phyloP scores from a whole-genome alignment of 2,797 vertebrate species.

The Galaxias olidus region DNA sequence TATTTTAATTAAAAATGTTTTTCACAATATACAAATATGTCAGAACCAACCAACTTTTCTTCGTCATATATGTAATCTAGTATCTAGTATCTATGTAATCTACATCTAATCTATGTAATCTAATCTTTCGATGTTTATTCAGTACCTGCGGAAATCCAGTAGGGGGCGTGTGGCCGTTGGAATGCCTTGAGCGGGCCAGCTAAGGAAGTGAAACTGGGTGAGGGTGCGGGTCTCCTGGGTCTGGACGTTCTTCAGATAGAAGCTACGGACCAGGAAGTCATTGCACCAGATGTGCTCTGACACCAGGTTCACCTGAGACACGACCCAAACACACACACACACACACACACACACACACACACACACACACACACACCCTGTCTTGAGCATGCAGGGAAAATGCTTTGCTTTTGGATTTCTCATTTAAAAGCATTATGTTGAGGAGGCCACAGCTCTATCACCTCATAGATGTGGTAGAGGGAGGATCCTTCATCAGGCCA shows the following conservation, averaged over 20 bases:
- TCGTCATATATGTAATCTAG: too few relatives aligned
- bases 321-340: background rate
- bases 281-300: constrained; percentile 99
- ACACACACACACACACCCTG: background rate
- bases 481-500: constrained; percentile 97
- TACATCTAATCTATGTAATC: too few relatives aligned
- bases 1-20: too few relatives aligned
- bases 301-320: constrained; percentile 90
- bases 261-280: constrained; percentile 96
- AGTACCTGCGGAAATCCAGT: constrained; percentile 95
- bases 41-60: too few relatives aligned
- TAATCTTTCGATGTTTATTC: background rate
- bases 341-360: background rate
- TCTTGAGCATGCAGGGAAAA: background rate
- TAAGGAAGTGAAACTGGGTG: constrained; percentile 98
- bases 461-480: constrained; percentile 98
- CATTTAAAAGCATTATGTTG: background rate
- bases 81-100: too few relatives aligned
- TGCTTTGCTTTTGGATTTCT: too few relatives aligned
- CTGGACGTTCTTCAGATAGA: constrained; percentile 98
- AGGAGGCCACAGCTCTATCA: too few relatives aligned
- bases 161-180: constrained; percentile 91
- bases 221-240: constrained; percentile 95
- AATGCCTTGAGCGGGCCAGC: constrained; percentile 95
- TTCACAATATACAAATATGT: too few relatives aligned